Evolutionary conservation across 2,888 invertebrate species (phyloP).

Genomic region (Caenorhabditis macrosperma): DNA sequence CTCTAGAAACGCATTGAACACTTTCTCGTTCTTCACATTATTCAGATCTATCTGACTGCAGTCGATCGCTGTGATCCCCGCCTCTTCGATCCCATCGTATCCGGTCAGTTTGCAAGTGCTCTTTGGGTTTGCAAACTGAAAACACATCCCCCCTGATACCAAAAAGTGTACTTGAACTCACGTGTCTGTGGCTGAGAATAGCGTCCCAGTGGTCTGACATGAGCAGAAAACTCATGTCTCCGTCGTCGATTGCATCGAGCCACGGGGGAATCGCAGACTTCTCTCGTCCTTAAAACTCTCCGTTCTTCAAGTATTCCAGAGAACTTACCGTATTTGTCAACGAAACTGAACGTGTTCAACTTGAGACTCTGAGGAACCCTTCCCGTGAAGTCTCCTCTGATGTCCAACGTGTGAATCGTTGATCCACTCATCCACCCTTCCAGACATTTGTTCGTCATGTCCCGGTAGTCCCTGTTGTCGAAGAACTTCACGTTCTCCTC

Average conservation of each 20-base stretch:
- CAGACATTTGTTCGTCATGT: conserved; percentile 6
- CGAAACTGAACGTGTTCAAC: conserved; percentile 7
- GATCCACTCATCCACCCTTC: conserved; percentile 24
- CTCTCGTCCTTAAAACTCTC: too few relatives aligned
- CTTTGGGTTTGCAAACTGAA: conserved; percentile 9
- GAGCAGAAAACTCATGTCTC: neutral
- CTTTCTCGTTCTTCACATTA: conserved; percentile 11
- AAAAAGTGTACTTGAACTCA: neutral
- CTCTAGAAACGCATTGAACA: conserved; percentile 5
- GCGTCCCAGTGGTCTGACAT: conserved; percentile 21
- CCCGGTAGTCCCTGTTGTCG: neutral
- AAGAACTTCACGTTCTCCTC: neutral
- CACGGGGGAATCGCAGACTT: neutral
- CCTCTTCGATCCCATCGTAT: conserved; percentile 19
- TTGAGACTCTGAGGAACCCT: neutral
- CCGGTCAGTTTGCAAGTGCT: conserved; percentile 20
- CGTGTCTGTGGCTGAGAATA: conserved; percentile 7
- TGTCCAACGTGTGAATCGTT: conserved; percentile 3
- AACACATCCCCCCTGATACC: neutral
- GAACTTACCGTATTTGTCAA: conserved; percentile 25
- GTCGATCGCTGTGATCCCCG: neutral
- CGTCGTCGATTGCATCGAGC: neutral
- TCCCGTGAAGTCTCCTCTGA: conserved; percentile 26
- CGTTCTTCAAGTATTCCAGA: too few relatives aligned
- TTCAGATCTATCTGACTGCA: conserved; percentile 15